Evolutionary conservation across 2,888 invertebrate genomes (phyloP), one percentile per base, ranked within the genome.

Genomic region (Lepidonotus clava): DNA sequence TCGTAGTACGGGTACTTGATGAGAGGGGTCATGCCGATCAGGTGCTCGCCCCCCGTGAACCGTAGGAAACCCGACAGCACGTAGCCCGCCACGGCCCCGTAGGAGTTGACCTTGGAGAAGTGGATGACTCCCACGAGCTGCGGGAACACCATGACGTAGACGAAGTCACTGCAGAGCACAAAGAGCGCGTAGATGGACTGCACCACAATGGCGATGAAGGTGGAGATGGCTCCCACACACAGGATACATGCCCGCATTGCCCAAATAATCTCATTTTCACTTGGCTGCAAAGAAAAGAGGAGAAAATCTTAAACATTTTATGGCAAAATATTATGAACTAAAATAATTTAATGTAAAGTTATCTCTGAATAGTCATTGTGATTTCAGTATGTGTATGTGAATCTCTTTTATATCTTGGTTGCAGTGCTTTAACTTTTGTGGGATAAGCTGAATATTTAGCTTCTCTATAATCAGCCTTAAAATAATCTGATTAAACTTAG

Each of bases 101-200:
- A 99, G 11, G 98, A 98, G 95, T 99, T 99, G 95, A 98, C 98
- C 90, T 96, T 96, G 94, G 97, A 97, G 95, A 98, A 97, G 95
- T 99, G 98, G 32, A 99, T 98, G 91, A 99, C 99, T 96, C 98
- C 98, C 91, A 99, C 95, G 34, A 99, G 96, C 95, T 98, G 99
- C 0, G 99, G 99, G 95, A 99, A 99, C 91, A 99, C 96, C 93
- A 99, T 98, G 90, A 98, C 98, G 95, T 98, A 99, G 89, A 99
- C 98, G 93, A 99, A 95, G 95, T 99, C 99, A 67, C 99, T 98
- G 95, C 99, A 99, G 96, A 99, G 97, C 88, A 98, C 98, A 98
- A 98, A 99, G 86, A 99, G 95, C 14, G 98, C 98, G 94, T 99
- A 99, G 94, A 99, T 98, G 91, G 98, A 98, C 89, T 98, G 97